Evolutionary conservation across 1,140 invertebrate genomes (phyloP), one percentile per base, ranked within the genome.

Genomic region (Aradophagus sp.): DNA sequence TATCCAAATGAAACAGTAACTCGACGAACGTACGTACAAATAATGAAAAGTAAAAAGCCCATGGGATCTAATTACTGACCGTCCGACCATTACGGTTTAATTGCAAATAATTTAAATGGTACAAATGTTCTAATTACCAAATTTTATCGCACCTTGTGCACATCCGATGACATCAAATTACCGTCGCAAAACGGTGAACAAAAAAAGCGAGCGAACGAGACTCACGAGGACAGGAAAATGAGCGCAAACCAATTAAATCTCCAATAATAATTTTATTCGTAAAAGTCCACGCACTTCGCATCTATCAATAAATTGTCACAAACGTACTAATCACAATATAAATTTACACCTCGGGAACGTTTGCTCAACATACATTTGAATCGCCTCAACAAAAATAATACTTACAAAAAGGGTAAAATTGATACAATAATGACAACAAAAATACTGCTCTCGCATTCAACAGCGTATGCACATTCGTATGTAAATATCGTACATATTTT

Each of bases 1-100:
- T 31, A 34, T 58, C 63, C 63, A 67, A 58, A 58, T 58, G 52
- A 58, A 67, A 67, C 63, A n/a, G n/a, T n/a, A n/a, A n/a, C n/a
- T n/a, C n/a, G n/a, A 36, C 19, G 3, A 41, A 27, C 34, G 29
- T 32, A 44, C 52, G 45, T 38, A 58, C 45, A 58, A 67, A 67
- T 67, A 58, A 14, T 52, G 23, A 45, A 53, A 68, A 67, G 44
- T 65, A 67, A 68, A 66, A 68, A 68, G 38, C 55, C 63, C 63
- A 47, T 6, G 63, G 53, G 55, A 68, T 59, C 39, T 59, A 68
- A 59, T 68, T 68, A 68, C 47, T 38, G 20, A 45, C 55, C 45
- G 26, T 53, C 53, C 53, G 27, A 45, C 53, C 63, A 59, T 68
- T 59, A 45, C 29, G 6, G 32, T 59, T 68, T 59, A 68, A 59